Evolutionary conservation across 37 sponge, comb jelly and placozoan species (phyloP).

Genomic region (Chondrosia reniformis): DNA sequence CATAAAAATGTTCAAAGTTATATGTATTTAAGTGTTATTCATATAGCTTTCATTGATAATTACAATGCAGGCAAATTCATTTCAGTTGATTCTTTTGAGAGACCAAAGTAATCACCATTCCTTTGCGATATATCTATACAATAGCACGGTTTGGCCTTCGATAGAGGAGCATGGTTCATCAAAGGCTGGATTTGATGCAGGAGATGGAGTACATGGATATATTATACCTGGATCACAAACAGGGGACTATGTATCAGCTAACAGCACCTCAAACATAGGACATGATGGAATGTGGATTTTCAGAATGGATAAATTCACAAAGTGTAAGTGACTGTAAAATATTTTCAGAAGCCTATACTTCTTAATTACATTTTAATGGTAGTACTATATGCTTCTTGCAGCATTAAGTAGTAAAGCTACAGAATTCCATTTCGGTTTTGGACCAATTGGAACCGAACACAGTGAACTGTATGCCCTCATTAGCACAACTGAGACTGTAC

Average conservation of each 20-base stretch:
- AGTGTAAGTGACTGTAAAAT: background rate
- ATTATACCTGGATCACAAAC: constrained; percentile 33
- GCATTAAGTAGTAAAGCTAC: background rate
- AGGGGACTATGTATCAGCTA: background rate
- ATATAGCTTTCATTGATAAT: background rate
- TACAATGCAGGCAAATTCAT: background rate
- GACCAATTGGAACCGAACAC: background rate
- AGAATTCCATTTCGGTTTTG: background rate
- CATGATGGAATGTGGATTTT: constrained; percentile 45
- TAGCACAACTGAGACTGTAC: background rate
- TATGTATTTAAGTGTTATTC: background rate
- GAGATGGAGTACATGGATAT: constrained; percentile 4
- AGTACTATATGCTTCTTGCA: background rate
- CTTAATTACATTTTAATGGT: background rate
- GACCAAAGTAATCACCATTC: background rate
- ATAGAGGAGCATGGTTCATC: background rate
- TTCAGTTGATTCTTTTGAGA: background rate
- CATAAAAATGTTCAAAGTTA: background rate
- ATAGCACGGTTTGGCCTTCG: background rate
- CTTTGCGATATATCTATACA: background rate
- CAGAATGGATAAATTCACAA: background rate
- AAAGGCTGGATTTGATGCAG: constrained; percentile 6
- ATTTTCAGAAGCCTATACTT: background rate
- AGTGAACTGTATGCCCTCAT: background rate
- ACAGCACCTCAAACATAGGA: constrained; percentile 25